These are phyloP conservation scores for Euclidia mi DNA, from an alignment of 2,888 invertebrate genomes.

Conservation along the genomic window DNA sequence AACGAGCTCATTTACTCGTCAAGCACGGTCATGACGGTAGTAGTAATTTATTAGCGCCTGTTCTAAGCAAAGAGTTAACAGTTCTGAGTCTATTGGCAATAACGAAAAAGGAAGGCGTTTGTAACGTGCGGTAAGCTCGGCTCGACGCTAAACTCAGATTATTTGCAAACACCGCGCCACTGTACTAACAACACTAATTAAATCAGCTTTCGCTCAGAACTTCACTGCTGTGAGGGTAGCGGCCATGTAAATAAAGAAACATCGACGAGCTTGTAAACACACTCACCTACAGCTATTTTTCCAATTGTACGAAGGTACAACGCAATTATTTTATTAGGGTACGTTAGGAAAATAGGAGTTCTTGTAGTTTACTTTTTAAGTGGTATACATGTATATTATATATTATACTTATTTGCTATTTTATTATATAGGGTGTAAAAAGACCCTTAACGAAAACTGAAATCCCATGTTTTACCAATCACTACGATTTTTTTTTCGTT, in stretches of 20 bases:
- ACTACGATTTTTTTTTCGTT: too few species aligned
- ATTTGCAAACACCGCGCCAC: conserved; percentile 60
- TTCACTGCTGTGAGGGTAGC: conserved; percentile 45
- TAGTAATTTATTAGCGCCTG: conserved; percentile 48
- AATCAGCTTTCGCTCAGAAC: conserved; percentile 63
- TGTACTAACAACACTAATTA: conserved; percentile 69
- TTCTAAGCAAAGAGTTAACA: conserved; percentile 42
- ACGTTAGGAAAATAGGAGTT: neutral
- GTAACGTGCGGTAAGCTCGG: too few species aligned
- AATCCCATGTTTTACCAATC: too few species aligned
- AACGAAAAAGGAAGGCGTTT: conserved; percentile 52
- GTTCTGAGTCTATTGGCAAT: conserved; percentile 39
- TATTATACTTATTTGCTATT: too few species aligned
- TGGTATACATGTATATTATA: too few species aligned
- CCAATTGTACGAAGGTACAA: conserved; percentile 26
- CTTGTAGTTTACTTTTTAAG: too few species aligned
- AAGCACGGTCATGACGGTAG: conserved; percentile 16
- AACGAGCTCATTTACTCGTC: conserved; percentile 21
- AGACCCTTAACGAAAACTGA: too few species aligned
- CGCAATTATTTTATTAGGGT: conserved; percentile 21
- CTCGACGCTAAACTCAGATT: too few species aligned
- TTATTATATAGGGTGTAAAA: too few species aligned
- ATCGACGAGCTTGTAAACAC: conserved; percentile 25
- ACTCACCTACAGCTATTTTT: conserved; percentile 21
- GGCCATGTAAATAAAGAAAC: conserved; percentile 41